These are phyloP conservation scores for Chymomyza caudatula DNA, from an alignment of 2,888 invertebrate genomes.

Conservation along the genomic window DNA sequence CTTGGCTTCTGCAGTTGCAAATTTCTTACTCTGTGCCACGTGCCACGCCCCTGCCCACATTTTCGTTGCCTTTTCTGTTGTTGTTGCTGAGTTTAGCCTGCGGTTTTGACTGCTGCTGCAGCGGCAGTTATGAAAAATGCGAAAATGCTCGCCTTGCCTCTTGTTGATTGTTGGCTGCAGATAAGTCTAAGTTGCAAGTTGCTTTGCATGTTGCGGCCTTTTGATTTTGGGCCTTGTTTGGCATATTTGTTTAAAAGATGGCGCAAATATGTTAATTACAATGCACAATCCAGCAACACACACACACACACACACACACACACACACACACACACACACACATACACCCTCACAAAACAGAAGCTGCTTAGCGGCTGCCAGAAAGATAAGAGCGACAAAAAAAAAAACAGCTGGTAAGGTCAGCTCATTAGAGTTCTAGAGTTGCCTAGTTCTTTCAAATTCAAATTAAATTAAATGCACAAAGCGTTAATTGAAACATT, in stretches of 20 bases:
- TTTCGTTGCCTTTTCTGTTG: conserved; percentile 12
- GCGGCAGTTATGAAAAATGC: conserved; percentile 6
- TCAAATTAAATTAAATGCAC: conserved; percentile 55
- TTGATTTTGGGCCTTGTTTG: neutral
- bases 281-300: neutral
- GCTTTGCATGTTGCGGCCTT: neutral
- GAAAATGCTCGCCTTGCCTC: neutral
- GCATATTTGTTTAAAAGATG: conserved; percentile 20
- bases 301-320: neutral
- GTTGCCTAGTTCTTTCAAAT: conserved; percentile 15
- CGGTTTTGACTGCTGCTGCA: conserved; percentile 5
- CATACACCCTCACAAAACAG: conserved; percentile 11
- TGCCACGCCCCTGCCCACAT: conserved; percentile 21
- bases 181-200: neutral
- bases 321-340: neutral
- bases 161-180: neutral
- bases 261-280: conserved; percentile 43
- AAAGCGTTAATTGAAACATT: conserved; percentile 76
- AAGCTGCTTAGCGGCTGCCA: conserved; percentile 7
- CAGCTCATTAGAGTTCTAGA: neutral
- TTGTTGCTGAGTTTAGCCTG: neutral
- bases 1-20: conserved; percentile 53
- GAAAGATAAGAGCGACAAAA: neutral
- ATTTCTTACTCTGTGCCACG: conserved; percentile 43
- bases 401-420: neutral